Percentiles rank a stretch among this genome's conserved stretches.
These are phyloP conservation scores for Danio rerio DNA, from an alignment of 2,113 vertebrate genomes.

Conservation along the genomic window DNA sequence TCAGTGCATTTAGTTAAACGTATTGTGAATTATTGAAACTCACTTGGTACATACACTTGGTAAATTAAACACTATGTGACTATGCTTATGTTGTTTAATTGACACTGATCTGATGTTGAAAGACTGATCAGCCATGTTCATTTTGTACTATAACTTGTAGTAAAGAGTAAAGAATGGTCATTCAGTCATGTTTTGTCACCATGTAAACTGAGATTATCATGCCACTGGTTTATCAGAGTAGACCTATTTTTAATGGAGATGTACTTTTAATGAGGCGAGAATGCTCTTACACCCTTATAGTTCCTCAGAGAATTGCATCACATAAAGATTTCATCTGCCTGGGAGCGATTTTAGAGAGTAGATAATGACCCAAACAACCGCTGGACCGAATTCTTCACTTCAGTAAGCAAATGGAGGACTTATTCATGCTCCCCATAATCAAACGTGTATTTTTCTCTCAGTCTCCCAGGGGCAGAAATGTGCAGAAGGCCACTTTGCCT, in stretches of 20 bases:
- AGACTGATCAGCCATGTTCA: too few species aligned
- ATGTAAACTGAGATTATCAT: too few species aligned
- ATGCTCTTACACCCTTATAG: not conserved
- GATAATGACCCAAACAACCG: constrained; percentile 47
- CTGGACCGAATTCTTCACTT: constrained; percentile 40
- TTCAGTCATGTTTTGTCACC: too few species aligned
- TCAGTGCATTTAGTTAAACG: too few species aligned
- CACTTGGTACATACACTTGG: too few species aligned
- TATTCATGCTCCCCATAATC: constrained; percentile 26
- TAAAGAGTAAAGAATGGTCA: too few species aligned
- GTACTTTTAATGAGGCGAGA: constrained; percentile 7
- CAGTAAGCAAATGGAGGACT: constrained; percentile 33
- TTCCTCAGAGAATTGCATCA: constrained; percentile 24
- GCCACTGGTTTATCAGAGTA: too few species aligned
- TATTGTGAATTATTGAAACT: too few species aligned
- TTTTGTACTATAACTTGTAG: too few species aligned
- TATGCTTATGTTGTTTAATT: too few species aligned
- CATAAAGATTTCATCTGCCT: constrained; percentile 28
- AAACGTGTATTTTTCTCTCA: constrained; percentile 64
- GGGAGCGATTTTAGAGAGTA: constrained; percentile 33
- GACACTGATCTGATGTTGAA: too few species aligned
- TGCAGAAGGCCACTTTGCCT: constrained; percentile 96
- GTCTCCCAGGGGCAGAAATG: constrained; percentile 92
- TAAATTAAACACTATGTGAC: too few species aligned
- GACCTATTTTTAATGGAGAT: not conserved